A percentile compares a stretch with the other conserved stretches of the same genome.
Evolutionary conservation across 2,113 vertebrate species (phyloP).

Genomic region (Corythornis vintsioides): DNA sequence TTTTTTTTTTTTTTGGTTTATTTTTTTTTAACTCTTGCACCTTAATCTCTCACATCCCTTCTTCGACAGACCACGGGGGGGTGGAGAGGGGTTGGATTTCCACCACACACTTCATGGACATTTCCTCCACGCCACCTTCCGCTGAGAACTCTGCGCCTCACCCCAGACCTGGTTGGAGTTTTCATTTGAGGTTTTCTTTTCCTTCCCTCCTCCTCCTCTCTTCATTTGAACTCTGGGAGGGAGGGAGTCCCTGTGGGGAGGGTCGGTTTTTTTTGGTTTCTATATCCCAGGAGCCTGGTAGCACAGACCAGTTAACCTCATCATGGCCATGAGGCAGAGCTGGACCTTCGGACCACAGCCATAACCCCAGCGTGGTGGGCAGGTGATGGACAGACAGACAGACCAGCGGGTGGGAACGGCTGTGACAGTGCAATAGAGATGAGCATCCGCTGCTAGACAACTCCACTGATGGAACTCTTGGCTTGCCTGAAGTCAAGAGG

Average conservation of each 20-base stretch:
- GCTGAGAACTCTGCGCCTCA: not conserved
- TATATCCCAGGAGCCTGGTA: slow-evolving; percentile 60
- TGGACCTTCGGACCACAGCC: slow-evolving; percentile 68
- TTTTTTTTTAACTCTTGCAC: slow-evolving; percentile 61
- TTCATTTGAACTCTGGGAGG: slow-evolving; percentile 10
- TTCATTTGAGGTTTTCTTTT: no score
- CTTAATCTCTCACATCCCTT: slow-evolving; percentile 66
- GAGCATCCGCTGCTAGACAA: slow-evolving; percentile 60
- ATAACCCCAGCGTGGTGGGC: slow-evolving; percentile 21
- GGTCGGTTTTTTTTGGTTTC: slow-evolving; percentile 25
- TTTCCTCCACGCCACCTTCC: not conserved
- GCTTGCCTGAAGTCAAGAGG: not conserved
- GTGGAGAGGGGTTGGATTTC: slow-evolving; percentile 44
- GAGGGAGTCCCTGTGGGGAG: not conserved
- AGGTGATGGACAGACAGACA: not conserved
- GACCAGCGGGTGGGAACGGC: slow-evolving; percentile 5
- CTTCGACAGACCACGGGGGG: not conserved
- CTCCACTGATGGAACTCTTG: slow-evolving; percentile 37
- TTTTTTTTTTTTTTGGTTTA: not conserved
- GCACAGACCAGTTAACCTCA: slow-evolving; percentile 59
- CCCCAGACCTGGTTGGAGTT: not conserved
- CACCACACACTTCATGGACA: not conserved
- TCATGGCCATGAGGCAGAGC: not conserved
- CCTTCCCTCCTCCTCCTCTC: no score
- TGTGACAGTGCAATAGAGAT: slow-evolving; percentile 71